phyloP scores from a whole-genome alignment of 2,888 invertebrate species.

The Callimorpha dominula region DNA sequence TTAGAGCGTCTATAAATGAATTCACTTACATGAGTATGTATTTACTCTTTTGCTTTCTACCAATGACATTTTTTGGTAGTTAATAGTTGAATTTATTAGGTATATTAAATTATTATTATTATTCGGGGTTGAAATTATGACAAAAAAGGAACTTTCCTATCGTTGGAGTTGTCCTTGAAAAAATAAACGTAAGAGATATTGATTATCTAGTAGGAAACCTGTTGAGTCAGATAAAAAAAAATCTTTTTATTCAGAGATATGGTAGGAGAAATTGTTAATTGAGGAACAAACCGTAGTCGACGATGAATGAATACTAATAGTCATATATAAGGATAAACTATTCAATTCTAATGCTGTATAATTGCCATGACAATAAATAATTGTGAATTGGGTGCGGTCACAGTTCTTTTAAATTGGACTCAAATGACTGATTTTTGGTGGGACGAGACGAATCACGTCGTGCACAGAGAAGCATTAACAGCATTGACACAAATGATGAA shows the following conservation, averaged over 20 bases:
- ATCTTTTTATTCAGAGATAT: background rate
- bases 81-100: no score
- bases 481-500: background rate
- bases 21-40: no score
- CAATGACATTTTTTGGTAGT: no score
- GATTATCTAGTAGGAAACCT: no score
- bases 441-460: conserved; percentile 2
- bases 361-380: conserved; percentile 1
- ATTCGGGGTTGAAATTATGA: no score
- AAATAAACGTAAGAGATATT: no score
- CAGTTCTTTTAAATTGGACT: background rate
- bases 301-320: background rate
- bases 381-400: conserved; percentile 15
- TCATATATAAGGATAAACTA: conserved; percentile 1
- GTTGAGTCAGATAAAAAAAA: no score
- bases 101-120: no score
- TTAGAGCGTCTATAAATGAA: no score
- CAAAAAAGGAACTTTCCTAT: no score
- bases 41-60: no score
- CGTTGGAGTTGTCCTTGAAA: no score
- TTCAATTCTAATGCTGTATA: background rate
- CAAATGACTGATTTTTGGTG: conserved; percentile 10
- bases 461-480: background rate
- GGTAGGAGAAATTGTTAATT: background rate
- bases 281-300: background rate